Evolutionary conservation across 2,888 invertebrate species (phyloP).

Genomic region (Zhengitettix transpicula): DNA sequence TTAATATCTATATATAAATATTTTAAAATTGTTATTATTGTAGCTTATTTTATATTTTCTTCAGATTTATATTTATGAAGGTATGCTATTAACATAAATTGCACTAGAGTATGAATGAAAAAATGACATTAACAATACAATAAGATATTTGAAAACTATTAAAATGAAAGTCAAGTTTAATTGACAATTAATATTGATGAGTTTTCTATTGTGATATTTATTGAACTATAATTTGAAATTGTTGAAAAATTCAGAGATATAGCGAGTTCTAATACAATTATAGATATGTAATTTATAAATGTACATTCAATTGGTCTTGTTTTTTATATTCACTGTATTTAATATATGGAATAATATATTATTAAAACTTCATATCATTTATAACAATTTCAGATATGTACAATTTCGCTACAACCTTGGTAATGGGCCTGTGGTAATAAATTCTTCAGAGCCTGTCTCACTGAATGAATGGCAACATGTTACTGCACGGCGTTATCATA

Average conservation of each 20-base stretch:
- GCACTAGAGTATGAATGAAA: too few relatives aligned
- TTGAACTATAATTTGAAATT: too few relatives aligned
- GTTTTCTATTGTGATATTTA: background rate
- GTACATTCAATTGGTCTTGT: too few relatives aligned
- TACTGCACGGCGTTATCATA: conserved; percentile 63
- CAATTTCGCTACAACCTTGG: conserved; percentile 74
- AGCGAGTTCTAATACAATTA: too few relatives aligned
- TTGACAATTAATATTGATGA: background rate
- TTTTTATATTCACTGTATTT: background rate
- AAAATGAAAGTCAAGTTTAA: too few relatives aligned
- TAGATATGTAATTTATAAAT: too few relatives aligned
- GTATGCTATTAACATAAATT: too few relatives aligned
- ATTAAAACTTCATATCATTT: background rate
- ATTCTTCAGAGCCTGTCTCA: conserved; percentile 53
- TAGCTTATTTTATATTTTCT: background rate
- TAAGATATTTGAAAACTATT: too few relatives aligned
- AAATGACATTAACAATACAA: too few relatives aligned
- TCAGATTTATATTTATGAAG: background rate
- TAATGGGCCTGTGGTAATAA: conserved; percentile 57
- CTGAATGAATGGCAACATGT: conserved; percentile 62
- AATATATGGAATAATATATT: background rate
- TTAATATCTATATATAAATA: background rate
- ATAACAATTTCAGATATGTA: conserved; percentile 33
- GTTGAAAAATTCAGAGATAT: too few relatives aligned
- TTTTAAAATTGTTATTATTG: background rate